phyloP scores from a whole-genome alignment of 2,797 vertebrate genomes.

The Dryobates pubescens region DNA sequence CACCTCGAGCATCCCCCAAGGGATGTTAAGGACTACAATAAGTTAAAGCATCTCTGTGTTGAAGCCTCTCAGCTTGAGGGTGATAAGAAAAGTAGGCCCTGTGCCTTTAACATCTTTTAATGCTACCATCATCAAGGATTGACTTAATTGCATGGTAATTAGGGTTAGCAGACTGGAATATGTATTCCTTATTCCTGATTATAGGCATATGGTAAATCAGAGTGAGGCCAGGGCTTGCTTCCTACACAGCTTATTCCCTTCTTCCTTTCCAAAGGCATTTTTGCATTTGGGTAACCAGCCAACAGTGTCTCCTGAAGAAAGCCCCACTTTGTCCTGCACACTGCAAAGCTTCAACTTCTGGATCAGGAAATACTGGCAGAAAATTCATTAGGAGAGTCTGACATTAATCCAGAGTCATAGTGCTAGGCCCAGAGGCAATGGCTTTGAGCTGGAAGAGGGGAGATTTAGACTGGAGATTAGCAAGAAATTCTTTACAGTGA shows the following conservation, averaged over 20 bases:
- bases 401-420: neutral
- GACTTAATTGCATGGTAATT: constrained; percentile 19
- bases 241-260: neutral
- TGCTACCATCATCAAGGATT: constrained; percentile 9
- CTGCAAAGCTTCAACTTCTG: neutral
- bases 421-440: too few relatives aligned
- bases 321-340: neutral
- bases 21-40: neutral
- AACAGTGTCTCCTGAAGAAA: neutral
- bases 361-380: neutral
- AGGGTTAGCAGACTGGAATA: neutral
- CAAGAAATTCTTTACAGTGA: too few relatives aligned
- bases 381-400: neutral
- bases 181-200: neutral
- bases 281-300: neutral
- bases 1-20: neutral
- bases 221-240: neutral
- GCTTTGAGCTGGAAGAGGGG: too few relatives aligned
- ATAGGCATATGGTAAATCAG: neutral
- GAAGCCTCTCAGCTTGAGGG: constrained; percentile 77
- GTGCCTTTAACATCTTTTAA: constrained; percentile 36
- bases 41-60: constrained; percentile 14
- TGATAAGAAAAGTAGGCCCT: neutral
- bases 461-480: too few relatives aligned
- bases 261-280: neutral